Conservation (phyloP, 2,797 vertebrate genomes). For the Clarias platycephalus region DNA sequence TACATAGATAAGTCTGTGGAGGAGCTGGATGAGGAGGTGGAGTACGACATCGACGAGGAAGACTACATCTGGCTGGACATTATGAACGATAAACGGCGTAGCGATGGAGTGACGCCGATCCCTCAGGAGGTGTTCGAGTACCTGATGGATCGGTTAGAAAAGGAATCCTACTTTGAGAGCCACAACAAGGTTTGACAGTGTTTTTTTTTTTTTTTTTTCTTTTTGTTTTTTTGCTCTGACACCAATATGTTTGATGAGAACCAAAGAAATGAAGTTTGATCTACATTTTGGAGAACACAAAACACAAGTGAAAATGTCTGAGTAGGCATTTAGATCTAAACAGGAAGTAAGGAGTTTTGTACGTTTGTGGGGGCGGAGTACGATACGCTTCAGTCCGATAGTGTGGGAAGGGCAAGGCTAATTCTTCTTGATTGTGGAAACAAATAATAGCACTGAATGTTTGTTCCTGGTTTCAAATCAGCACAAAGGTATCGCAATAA, state of each 20-base stretch:
- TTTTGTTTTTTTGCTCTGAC: neutral
- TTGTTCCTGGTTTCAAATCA: neutral
- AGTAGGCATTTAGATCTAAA: neutral
- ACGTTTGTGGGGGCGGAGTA: neutral
- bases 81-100: constrained; percentile 95
- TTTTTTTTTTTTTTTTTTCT: neutral
- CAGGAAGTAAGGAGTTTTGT: neutral
- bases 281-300: neutral
- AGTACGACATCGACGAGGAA: constrained; percentile 98
- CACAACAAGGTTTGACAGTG: constrained; percentile 85
- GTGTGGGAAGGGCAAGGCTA: neutral
- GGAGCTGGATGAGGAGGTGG: constrained; percentile 97
- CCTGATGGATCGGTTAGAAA: constrained; percentile 96
- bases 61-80: constrained; percentile 99
- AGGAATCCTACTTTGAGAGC: constrained; percentile 98
- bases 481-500: too few relatives aligned
- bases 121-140: constrained; percentile 98
- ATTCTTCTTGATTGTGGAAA: neutral
- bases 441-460: neutral
- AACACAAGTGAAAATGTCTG: neutral
- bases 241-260: neutral
- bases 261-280: neutral
- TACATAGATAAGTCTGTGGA: constrained; percentile 98
- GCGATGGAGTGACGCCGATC: constrained; percentile 89
- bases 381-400: neutral